Evolutionary conservation across 2,888 invertebrate genomes (phyloP), one percentile per base, ranked within the genome.

Genomic region (Leptarthrus brevirostris): DNA sequence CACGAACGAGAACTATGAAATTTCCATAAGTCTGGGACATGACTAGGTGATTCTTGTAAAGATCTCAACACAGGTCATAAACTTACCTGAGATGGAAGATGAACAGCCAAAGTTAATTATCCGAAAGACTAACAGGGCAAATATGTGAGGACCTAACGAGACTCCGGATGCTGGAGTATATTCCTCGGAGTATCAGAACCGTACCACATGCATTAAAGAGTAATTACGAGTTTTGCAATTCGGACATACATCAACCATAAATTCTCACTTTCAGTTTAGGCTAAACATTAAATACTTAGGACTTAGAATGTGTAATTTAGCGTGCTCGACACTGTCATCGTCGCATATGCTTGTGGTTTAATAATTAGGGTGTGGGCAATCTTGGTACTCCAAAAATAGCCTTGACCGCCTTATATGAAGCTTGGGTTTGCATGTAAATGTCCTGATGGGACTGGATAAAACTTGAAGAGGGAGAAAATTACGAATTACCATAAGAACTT

Each of bases 51-150:
- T 34, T 36, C 20, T 10, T 58, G 20, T 58, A 58, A 36, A 58
- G 40, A 36, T 20, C 58, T 18, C 40, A 40, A 12, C 40, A 40
- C 40, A 40, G 12, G 40, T 40, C 58, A 58, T 58, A 58, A 58
- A 58, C 34, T 58, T 40, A 18, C 22, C 18, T 12, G 34, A 58
- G 36, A 58, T 16, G 20, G 36, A 58, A 58, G 58, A 58, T 58
- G 58, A 58, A 58, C 20, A 58, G 58, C 18, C 34, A 58, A 58
- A 58, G 36, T 58, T 58, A 58, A 58, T 58, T 58, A 58, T 36
- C 58, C 58, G 20, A 36, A 58, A 58, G 36, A 58, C 18, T 36
- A 40, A n/a, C 40, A 40, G 40, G 3, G 40, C 8, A 12, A 40
- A 12, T 3, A 12, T 6, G 30, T 30, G 30, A 12, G n/a, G n/a